These are phyloP conservation scores for Hystrix brachyura DNA, from an alignment of 2,113 vertebrate genomes.

Conservation along the genomic window DNA sequence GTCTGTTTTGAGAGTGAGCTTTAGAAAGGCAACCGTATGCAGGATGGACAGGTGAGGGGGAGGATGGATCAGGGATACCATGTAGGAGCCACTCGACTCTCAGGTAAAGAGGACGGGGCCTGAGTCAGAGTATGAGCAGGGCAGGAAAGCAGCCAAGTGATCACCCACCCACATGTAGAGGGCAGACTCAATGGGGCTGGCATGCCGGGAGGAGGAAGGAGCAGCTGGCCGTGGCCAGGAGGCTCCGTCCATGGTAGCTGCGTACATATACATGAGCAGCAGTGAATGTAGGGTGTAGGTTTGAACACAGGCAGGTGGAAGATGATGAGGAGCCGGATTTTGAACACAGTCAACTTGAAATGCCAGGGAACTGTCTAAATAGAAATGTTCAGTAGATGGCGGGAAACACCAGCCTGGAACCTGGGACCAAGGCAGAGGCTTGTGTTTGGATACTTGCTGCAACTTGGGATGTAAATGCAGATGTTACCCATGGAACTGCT, in stretches of 20 bases:
- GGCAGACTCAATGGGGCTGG: background rate
- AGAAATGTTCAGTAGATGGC: background rate
- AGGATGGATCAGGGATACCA: background rate
- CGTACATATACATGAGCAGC: fast-evolving
- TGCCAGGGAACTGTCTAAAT: background rate
- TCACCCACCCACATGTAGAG: too few relatives aligned
- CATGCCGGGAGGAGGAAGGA: background rate
- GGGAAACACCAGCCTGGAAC: background rate
- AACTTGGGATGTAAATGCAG: background rate
- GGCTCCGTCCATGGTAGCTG: background rate
- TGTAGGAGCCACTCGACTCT: background rate
- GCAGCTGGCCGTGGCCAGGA: background rate
- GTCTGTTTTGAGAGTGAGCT: background rate
- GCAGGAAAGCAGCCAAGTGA: background rate
- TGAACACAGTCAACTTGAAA: background rate
- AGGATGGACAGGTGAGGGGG: background rate
- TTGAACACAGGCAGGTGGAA: background rate
- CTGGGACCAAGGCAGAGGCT: background rate
- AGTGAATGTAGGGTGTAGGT: background rate
- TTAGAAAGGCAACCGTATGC: background rate
- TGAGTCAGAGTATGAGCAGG: background rate
- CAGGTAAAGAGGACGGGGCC: background rate
- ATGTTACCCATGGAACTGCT: background rate
- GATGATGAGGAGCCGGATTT: background rate
- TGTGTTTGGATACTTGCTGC: background rate